phyloP scores from a whole-genome alignment of 2,888 invertebrate genomes.

The Sclerodermus sp. region DNA sequence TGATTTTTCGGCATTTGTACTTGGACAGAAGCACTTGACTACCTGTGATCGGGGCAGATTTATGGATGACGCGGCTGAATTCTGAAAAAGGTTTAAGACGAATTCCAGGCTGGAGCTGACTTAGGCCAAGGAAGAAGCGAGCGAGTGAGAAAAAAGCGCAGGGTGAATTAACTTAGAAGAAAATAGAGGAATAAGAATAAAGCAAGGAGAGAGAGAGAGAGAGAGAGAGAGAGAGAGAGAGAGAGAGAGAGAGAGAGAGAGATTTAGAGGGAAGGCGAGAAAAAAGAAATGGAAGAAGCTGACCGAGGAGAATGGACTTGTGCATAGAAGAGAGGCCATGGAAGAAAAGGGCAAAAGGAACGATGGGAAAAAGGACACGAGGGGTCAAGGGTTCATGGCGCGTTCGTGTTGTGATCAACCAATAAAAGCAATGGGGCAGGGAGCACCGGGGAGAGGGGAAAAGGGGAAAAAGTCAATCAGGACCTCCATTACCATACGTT shows the following conservation, averaged over 20 bases:
- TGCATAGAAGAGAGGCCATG: background rate
- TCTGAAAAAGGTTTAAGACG: no score
- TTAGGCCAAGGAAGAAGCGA: no score
- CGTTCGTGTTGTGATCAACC: slow-evolving; percentile 43
- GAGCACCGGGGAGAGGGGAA: slow-evolving; percentile 3
- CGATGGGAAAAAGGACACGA: slow-evolving; percentile 4
- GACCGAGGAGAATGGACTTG: slow-evolving; percentile 15
- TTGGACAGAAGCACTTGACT: no score
- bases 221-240: slow-evolving; percentile 4
- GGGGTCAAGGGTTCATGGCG: slow-evolving; percentile 40
- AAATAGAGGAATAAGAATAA: no score
- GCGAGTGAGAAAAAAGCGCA: no score
- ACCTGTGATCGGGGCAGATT: no score
- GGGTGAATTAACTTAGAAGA: no score
- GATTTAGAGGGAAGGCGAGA: background rate
- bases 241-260: slow-evolving; percentile 14
- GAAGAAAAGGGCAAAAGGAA: slow-evolving; percentile 12
- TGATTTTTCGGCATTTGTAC: no score
- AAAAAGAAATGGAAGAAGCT: slow-evolving; percentile 8
- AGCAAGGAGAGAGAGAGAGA: background rate
- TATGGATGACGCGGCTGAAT: no score
- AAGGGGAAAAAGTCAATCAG: slow-evolving; percentile 44
- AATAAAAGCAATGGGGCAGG: slow-evolving; percentile 30
- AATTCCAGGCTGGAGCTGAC: no score
- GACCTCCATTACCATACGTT: slow-evolving; percentile 54